Conservation (phyloP, 2,797 vertebrate genomes). For the Chiroxiphia lanceolata region DNA sequence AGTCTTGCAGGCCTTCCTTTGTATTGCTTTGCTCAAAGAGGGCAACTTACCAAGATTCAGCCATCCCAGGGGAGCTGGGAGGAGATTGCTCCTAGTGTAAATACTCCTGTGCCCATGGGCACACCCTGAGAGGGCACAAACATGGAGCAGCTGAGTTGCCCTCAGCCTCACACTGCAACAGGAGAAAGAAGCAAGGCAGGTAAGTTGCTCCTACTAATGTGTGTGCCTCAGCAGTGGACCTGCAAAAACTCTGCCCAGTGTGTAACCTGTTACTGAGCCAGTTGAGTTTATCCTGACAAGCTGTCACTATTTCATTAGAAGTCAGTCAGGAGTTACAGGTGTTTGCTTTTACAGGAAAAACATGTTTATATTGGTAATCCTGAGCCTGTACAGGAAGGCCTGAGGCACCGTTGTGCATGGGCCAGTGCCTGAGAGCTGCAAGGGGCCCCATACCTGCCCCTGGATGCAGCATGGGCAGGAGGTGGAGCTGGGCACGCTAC, state of each 20-base stretch:
- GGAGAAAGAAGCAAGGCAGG: background rate
- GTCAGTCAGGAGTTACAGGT: background rate
- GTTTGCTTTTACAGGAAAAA: background rate
- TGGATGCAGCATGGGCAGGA: fast-evolving
- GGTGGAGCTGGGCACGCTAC: background rate
- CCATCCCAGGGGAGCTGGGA: fast-evolving
- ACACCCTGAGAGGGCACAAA: background rate
- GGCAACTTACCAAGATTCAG: fast-evolving
- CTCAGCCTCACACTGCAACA: background rate
- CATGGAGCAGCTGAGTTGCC: background rate
- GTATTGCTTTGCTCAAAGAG: fast-evolving
- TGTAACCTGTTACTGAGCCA: fast-evolving
- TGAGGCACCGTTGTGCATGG: fast-evolving
- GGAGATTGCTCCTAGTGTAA: background rate
- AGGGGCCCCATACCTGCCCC: fast-evolving
- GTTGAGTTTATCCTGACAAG: fast-evolving
- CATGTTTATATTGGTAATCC: background rate
- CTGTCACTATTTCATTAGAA: fast-evolving
- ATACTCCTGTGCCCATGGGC: background rate
- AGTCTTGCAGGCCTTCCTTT: background rate
- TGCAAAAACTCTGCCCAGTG: background rate
- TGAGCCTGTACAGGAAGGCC: background rate
- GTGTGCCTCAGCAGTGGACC: fast-evolving
- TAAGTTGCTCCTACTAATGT: fast-evolving
- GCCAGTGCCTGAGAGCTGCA: fast-evolving